phyloP scores from a whole-genome alignment of 2,113 vertebrate species.

The Dromas ardeola region DNA sequence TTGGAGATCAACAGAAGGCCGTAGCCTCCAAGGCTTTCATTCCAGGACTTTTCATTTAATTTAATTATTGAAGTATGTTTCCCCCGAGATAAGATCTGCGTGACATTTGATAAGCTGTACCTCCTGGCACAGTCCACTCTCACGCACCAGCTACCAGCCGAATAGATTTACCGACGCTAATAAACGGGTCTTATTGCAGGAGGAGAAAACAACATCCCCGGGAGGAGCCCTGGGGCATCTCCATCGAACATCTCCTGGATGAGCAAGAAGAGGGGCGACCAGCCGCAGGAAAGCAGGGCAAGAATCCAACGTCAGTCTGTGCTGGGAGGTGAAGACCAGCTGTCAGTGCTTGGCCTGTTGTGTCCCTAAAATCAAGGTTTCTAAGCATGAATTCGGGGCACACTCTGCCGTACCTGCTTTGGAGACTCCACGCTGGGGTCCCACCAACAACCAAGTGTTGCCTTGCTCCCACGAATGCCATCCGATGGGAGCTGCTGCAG shows the following conservation, averaged over 20 bases:
- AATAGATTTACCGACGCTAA: not conserved
- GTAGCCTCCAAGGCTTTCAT: not conserved
- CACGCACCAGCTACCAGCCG: not conserved
- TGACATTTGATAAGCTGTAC: not conserved
- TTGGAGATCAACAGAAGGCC: not conserved
- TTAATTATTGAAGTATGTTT: not conserved
- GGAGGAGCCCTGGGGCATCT: not conserved
- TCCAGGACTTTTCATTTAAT: not conserved
- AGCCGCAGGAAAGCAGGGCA: not conserved
- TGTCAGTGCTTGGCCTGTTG: rapidly evolving
- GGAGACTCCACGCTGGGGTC: rapidly evolving
- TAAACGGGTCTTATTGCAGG: not conserved
- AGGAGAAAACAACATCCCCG: not conserved
- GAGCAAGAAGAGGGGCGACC: not conserved
- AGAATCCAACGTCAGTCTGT: not conserved
- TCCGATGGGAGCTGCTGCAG: not conserved
- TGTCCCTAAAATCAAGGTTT: not conserved
- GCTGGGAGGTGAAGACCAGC: not conserved
- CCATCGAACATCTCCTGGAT: not conserved
- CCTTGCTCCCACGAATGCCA: not conserved
- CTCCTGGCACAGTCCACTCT: not conserved
- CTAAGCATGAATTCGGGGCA: not conserved
- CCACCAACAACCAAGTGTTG: rapidly evolving
- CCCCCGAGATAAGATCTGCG: not conserved
- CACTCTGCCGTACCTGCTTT: not conserved